phyloP scores from a whole-genome alignment of 1,140 invertebrate genomes.

The Lerema accius region DNA sequence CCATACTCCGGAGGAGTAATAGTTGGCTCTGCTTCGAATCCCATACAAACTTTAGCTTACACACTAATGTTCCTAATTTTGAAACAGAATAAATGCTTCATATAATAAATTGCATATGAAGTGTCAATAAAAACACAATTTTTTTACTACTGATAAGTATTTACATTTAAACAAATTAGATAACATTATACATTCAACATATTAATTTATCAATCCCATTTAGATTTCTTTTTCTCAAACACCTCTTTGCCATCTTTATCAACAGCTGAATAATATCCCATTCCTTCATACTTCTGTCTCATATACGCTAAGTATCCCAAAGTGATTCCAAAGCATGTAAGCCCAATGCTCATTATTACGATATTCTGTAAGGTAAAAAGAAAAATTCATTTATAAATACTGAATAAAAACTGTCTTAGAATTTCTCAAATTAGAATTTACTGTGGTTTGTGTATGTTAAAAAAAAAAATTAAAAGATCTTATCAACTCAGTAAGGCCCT shows the following conservation, averaged over 20 bases:
- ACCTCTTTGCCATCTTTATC: conserved; percentile 88
- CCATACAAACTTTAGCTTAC: no score
- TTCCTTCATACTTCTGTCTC: conserved; percentile 88
- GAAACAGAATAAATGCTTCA: no score
- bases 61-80: no score
- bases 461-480: no score
- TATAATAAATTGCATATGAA: no score
- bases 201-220: conserved; percentile 85
- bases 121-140: no score
- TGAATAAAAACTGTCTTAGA: not conserved
- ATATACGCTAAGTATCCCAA: conserved; percentile 92
- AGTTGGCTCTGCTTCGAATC: no score
- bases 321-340: conserved; percentile 86
- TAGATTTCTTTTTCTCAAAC: conserved; percentile 90
- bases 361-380: conserved; percentile 88
- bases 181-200: not conserved
- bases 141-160: not conserved
- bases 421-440: no score
- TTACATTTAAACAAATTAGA: not conserved
- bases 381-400: not conserved
- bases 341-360: conserved; percentile 89
- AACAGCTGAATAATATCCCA: conserved; percentile 91
- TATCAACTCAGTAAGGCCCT: no score
- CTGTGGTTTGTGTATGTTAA: no score
- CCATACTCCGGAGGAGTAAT: no score